Conservation (phyloP, 2,113 vertebrate species). For the Todiramphus chloris region DNA sequence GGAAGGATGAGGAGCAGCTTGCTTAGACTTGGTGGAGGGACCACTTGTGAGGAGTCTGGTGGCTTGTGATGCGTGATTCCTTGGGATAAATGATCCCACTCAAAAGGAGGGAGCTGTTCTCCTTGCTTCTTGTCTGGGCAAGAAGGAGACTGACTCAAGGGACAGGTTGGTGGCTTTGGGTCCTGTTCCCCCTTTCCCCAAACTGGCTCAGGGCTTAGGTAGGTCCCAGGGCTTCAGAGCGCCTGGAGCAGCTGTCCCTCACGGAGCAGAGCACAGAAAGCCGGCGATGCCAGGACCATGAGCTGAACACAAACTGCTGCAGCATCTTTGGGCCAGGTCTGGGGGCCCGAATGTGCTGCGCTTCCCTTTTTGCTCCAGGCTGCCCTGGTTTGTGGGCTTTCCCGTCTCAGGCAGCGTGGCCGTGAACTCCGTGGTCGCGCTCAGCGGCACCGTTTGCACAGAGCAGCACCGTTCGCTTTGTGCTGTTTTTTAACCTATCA, state of each 20-base stretch:
- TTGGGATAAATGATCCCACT: neutral
- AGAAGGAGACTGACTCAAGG: neutral
- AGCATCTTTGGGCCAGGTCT: neutral
- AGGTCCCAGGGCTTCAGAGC: neutral
- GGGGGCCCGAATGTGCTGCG: neutral
- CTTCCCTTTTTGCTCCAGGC: neutral
- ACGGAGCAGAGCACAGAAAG: neutral
- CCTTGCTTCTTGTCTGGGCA: neutral
- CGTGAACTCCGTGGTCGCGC: neutral
- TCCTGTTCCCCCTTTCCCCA: neutral
- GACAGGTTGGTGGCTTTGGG: neutral
- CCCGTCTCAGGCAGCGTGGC: neutral
- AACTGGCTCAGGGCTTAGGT: neutral
- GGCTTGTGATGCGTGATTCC: neutral
- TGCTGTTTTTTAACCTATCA: neutral
- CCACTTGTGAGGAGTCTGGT: rapidly evolving
- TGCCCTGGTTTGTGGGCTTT: neutral
- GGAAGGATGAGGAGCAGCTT: neutral
- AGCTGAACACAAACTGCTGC: neutral
- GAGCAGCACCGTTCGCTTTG: neutral
- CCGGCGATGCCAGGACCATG: neutral
- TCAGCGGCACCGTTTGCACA: neutral
- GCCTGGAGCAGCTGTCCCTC: neutral
- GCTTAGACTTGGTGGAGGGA: neutral
- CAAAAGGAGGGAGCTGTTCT: neutral